Percentiles rank a stretch among this genome's conserved stretches.
Evolutionary conservation across 1,140 invertebrate species (phyloP).

Genomic region (Ostrea edulis): DNA sequence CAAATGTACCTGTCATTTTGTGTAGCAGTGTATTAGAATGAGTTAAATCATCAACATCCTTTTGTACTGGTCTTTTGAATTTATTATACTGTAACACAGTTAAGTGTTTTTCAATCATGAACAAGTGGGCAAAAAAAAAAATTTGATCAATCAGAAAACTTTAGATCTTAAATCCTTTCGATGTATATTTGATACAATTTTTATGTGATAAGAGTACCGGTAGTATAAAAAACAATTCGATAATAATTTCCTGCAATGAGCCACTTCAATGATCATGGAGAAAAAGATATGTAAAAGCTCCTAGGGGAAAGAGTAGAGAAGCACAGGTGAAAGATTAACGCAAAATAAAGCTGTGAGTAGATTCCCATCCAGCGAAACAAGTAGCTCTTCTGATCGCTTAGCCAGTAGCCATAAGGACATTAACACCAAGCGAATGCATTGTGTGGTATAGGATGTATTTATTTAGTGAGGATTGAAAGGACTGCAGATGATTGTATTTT

Average conservation of each 20-base stretch:
- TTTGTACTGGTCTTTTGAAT: too few relatives aligned
- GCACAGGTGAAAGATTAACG: neutral
- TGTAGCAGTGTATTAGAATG: too few relatives aligned
- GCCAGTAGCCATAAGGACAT: neutral
- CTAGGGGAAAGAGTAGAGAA: neutral
- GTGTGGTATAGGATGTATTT: neutral
- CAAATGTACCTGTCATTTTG: too few relatives aligned
- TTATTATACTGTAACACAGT: too few relatives aligned
- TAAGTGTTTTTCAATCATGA: too few relatives aligned
- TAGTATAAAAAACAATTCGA: neutral
- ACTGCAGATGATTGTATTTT: neutral
- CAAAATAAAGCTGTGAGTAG: slow-evolving; percentile 21
- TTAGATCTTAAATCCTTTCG: too few relatives aligned
- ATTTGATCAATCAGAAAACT: too few relatives aligned
- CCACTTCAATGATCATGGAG: neutral
- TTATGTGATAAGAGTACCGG: neutral
- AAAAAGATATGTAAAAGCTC: neutral
- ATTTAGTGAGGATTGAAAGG: neutral
- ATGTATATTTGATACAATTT: too few relatives aligned
- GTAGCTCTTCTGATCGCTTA: neutral
- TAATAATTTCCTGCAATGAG: neutral
- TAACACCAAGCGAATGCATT: neutral
- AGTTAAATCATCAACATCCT: too few relatives aligned
- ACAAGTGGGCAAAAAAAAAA: too few relatives aligned
- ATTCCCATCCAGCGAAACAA: neutral